phyloP scores from a whole-genome alignment of 2,797 vertebrate genomes.

The Phalanger gymnotis region DNA sequence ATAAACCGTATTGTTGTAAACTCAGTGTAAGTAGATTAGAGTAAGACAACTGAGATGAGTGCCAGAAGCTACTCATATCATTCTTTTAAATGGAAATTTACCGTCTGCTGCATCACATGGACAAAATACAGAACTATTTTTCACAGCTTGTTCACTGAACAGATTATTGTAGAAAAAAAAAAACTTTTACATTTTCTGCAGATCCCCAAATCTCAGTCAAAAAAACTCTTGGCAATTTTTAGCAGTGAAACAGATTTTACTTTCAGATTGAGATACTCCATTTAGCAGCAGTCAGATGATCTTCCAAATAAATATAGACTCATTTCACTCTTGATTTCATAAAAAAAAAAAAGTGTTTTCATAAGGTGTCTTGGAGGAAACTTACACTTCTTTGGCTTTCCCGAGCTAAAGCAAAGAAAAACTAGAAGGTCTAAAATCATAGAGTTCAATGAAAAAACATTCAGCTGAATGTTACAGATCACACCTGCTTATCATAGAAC shows the following conservation, averaged over 20 bases:
- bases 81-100: conserved; percentile 91
- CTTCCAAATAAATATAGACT: conserved; percentile 84
- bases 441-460: conserved; percentile 74
- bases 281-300: conserved; percentile 84
- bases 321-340: conserved; percentile 82
- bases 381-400: conserved; percentile 81
- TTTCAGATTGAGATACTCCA: conserved; percentile 84
- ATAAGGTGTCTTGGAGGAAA: conserved; percentile 81
- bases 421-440: conserved; percentile 77
- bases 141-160: conserved; percentile 90
- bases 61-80: conserved; percentile 88
- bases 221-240: conserved; percentile 88
- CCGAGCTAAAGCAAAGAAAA: conserved; percentile 79
- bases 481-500: conserved; percentile 65
- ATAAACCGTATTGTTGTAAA: conserved; percentile 87
- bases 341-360: conserved; percentile 81
- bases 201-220: conserved; percentile 85
- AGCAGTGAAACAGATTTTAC: conserved; percentile 87
- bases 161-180: conserved; percentile 90
- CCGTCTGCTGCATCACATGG: conserved; percentile 89
- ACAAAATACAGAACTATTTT: conserved; percentile 89
- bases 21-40: conserved; percentile 87
- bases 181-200: conserved; percentile 86
- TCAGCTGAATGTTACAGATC: conserved; percentile 74
- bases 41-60: conserved; percentile 86